Evolutionary conservation across 2,888 invertebrate species (phyloP), one percentile per base, ranked within the genome.

Genomic region (Tipula lateralis): DNA sequence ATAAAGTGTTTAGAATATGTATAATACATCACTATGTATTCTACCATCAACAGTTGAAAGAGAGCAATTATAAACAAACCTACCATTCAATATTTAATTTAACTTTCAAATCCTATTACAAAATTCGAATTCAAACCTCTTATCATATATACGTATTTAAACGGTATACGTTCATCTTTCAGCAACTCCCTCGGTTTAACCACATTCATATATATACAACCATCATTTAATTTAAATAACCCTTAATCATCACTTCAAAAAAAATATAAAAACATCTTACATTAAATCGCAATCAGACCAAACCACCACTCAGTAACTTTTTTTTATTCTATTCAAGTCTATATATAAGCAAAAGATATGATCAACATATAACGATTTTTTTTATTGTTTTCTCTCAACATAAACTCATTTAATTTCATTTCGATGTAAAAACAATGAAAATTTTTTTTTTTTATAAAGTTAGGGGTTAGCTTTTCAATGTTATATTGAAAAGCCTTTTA

Each of bases 361-460:
- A 82, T 82, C 82, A 82, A 82, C 82, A 82, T 82, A 82, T 82
- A 82, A 82, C 82, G 82, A 81, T 82, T 82, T 82, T 80, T 82
- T 82, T 82, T 82, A 82, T 82, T 82, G 82, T 82, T 82, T 82
- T 82, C 66, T 66, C 66, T 66, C 66, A 66, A 66, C 66, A 66
- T 66, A 66, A 66, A 66, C 66, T 66, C 66, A 66, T 66, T 66
- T 66, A 66, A 66, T 66, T 66, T 66, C 24, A 66, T 66, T 66
- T 66, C 66, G 66, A 24, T 24, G 66, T 44, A 66, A 66, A 66
- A 66, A 66, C 66, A 66, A 66, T 66, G 66, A 66, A 66, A 66
- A 66, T 66, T 24, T 24, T 9, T 24, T 24, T 24, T 66, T 24
- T 24, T 12, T 1, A 39, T 7, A 66, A 66, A 66, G 66, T 66